phyloP scores from a whole-genome alignment of 1,140 invertebrate species.

The Drosophila subpulchrella region DNA sequence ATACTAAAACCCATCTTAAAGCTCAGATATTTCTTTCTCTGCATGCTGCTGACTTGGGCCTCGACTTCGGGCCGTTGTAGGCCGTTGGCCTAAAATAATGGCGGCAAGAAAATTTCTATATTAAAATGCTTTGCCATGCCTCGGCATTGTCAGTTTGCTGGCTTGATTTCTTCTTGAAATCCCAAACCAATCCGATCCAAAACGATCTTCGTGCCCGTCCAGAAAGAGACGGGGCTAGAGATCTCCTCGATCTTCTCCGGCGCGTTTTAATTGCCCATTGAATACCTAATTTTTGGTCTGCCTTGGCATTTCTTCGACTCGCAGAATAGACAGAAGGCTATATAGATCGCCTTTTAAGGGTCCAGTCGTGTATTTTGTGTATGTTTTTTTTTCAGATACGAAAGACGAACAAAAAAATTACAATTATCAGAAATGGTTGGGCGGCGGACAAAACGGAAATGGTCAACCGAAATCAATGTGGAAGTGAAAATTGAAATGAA shows the following conservation, averaged over 20 bases:
- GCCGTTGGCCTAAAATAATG: constrained; percentile 82
- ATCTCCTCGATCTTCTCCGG: constrained; percentile 35
- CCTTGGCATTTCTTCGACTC: constrained; percentile 11
- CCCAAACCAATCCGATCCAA: constrained; percentile 2
- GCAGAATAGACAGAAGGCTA: constrained; percentile 21
- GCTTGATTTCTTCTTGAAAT: constrained; percentile 52
- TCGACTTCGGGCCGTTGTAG: constrained; percentile 70
- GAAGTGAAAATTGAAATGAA: constrained; percentile 22
- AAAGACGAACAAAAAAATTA: constrained; percentile 1
- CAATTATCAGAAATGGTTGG: constrained; percentile 12
- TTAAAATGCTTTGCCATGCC: constrained; percentile 81
- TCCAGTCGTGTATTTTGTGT: constrained; percentile 12
- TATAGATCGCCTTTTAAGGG: constrained; percentile 33
- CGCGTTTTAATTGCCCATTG: constrained; percentile 49
- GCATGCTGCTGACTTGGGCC: constrained; percentile 17
- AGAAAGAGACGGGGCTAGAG: background rate
- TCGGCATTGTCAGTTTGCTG: constrained; percentile 42
- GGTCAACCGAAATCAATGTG: constrained; percentile 13
- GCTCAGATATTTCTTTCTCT: background rate
- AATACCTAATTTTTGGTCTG: constrained; percentile 41
- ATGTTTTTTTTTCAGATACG: constrained; percentile 12
- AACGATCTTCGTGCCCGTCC: constrained; percentile 29
- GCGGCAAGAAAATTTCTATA: constrained; percentile 79
- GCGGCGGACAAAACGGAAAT: constrained; percentile 10
- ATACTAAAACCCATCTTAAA: no score